These are phyloP conservation scores for Phalloptychus januarius DNA, from an alignment of 2,797 vertebrate species.

Conservation along the genomic window DNA sequence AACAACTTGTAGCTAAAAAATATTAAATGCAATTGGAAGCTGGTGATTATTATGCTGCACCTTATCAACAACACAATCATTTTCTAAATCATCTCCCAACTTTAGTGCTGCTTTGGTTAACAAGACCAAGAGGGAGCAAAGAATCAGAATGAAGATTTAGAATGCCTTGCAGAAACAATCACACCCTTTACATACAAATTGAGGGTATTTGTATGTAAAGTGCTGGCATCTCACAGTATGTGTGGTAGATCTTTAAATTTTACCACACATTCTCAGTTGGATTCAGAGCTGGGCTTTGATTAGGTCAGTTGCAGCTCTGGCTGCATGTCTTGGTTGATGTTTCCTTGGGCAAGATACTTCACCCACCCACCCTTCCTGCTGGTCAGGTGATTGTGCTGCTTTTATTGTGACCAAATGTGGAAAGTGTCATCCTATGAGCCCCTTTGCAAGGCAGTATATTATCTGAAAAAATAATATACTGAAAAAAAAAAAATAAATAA, in stretches of 20 bases:
- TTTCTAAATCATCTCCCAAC: background rate
- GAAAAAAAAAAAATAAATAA: background rate
- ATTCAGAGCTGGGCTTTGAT: background rate
- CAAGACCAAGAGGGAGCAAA: slow-evolving; percentile 12
- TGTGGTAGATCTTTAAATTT: background rate
- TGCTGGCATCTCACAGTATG: too few species aligned
- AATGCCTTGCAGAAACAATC: background rate
- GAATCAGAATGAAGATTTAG: slow-evolving; percentile 11
- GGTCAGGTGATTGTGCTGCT: too few species aligned
- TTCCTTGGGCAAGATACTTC: too few species aligned
- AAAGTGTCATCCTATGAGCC: background rate
- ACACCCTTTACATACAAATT: background rate
- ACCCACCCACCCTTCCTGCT: too few species aligned
- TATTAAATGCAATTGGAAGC: slow-evolving; percentile 3
- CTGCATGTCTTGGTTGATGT: background rate
- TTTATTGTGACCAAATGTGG: background rate
- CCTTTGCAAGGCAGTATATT: background rate
- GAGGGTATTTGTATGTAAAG: background rate
- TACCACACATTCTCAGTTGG: background rate
- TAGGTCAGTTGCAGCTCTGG: background rate
- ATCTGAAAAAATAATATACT: too few species aligned
- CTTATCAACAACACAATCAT: slow-evolving; percentile 31
- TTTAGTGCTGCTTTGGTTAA: slow-evolving; percentile 22
- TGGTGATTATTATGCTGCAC: slow-evolving; percentile 8
- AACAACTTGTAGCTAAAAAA: slow-evolving; percentile 6